Base-by-base conservation (phyloP, 2,797 vertebrate genomes). In the Muscicapa striata region DNA sequence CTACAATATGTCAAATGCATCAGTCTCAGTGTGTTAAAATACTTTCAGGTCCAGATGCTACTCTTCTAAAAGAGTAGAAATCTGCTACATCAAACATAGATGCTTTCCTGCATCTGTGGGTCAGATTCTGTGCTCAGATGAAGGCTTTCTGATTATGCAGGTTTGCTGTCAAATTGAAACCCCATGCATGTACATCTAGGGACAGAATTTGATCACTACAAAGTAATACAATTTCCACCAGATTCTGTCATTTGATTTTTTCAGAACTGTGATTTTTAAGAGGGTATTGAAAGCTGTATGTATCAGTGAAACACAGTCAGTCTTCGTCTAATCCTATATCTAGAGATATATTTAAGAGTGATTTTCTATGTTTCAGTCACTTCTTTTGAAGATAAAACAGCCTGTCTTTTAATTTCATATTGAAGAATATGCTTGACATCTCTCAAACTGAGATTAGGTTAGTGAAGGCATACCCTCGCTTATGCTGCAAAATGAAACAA, bases 301-400 rank as follows among this genome's bases (percentile, higher is more conserved):
- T 67, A 68, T 77, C 87, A 79, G 38, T 90, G 76, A 74, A 87
- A 83, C 41, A 63, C 32, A 79, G 38, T 43, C 68, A 77, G 87
- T 69, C 77, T 91, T 90, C 87, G 20, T 84, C 48, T 93, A 88
- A 88, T 96, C 34, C 52, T 76, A 7, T 64, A 67, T 32, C 59
- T 77, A 67, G 73, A 57, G 92, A 52, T 66, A 91, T 67, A 87
- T 91, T 78, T 82, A 81, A 88, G 74, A 82, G 63, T 88, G 79
- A 86, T 96, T 91, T 93, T 41, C 59, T 64, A 10, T 75, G 70
- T 95, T 94, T 73, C 38, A 79, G 70, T 84, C 52, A 69, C 55
- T 91, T 88, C 91, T 95, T 95, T 89, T 94, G 89, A 95, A 90
- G 85, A 92, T 84, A 89, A 86, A 96, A 76, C 85, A 88, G 77